Base-by-base conservation (phyloP, 2,113 vertebrate species). In the Actinemys pallida region DNA sequence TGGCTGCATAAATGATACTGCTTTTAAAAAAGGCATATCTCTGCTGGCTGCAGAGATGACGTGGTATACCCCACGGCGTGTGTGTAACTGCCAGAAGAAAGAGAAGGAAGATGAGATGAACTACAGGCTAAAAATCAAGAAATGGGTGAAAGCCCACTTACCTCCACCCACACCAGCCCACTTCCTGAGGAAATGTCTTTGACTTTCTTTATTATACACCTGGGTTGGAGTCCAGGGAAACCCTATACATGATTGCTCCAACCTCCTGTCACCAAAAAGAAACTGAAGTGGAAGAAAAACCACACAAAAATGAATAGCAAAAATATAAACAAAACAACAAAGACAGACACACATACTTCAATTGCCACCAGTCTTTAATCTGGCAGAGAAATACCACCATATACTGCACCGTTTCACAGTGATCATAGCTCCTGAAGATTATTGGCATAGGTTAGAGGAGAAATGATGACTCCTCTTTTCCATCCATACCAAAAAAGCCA, bases 391-490 rank as follows among this genome's bases (percentile, higher is more conserved):
- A 92, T 93, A 92, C 90, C 56, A 35, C 35, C 78, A 90, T 54
- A 96, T 80, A 11, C 2, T 49, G 62, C 1, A 1, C 59, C 42
- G 69, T 72, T 92, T 91, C 62, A 65, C 47, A 89, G 81, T 79
- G 90, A 97, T 96, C 96, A 93, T 97, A 96, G 96, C 88, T 95
- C 52, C 65, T 95, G 53, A 91, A 94, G 81, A 93, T 97, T 94
- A 97, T 94, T 96, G 96, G 89, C 83, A 96, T 88, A 96, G 95
- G 89, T 94, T 96, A 96, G 57, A 94, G 27, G 5, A 96, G 82
- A 78, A 97, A 97, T 90, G 81, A 93, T 86, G 92, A 94, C 4
- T 29, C 54, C 81, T 96, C 91, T 94, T 97, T 96, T 96, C 91
- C 91, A 98, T 96, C 96, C 81, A 93, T 79, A 97, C 39, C 80